These are phyloP conservation scores for Prolemur simus DNA, from an alignment of 2,113 vertebrate genomes.

Conservation along the genomic window DNA sequence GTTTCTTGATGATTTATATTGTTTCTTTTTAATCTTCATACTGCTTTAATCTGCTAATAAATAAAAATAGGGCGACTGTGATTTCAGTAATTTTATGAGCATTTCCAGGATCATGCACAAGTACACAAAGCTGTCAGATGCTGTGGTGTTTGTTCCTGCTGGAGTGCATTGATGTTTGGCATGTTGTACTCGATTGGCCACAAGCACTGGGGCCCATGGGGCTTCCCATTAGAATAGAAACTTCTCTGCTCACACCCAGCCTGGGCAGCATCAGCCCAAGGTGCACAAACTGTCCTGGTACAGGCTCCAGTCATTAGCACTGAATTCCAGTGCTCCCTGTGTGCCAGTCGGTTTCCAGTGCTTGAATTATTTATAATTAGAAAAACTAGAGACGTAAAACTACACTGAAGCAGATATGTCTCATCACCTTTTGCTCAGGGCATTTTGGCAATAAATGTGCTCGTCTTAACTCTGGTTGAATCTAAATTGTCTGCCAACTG, in stretches of 20 bases:
- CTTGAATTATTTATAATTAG: neutral
- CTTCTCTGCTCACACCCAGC: neutral
- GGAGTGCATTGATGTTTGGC: neutral
- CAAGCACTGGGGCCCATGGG: neutral
- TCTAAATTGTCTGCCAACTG: neutral
- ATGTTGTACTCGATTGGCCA: too few species aligned
- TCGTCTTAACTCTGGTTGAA: neutral
- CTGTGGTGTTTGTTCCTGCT: neutral
- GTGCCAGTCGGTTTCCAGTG: neutral
- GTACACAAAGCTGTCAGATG: neutral
- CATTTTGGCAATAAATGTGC: neutral
- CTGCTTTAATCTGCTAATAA: neutral
- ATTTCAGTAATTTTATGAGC: neutral
- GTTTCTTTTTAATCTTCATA: neutral
- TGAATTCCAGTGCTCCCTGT: neutral
- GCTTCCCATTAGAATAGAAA: too few species aligned
- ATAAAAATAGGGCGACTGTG: neutral
- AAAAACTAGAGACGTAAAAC: neutral
- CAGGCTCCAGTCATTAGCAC: too few species aligned
- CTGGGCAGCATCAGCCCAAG: neutral
- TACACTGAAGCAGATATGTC: neutral
- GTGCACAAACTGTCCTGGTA: neutral
- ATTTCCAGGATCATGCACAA: neutral
- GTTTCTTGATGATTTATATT: neutral
- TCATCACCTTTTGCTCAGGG: neutral